Conservation (phyloP, 2,113 vertebrate species). For the Leucoraja erinaceus region DNA sequence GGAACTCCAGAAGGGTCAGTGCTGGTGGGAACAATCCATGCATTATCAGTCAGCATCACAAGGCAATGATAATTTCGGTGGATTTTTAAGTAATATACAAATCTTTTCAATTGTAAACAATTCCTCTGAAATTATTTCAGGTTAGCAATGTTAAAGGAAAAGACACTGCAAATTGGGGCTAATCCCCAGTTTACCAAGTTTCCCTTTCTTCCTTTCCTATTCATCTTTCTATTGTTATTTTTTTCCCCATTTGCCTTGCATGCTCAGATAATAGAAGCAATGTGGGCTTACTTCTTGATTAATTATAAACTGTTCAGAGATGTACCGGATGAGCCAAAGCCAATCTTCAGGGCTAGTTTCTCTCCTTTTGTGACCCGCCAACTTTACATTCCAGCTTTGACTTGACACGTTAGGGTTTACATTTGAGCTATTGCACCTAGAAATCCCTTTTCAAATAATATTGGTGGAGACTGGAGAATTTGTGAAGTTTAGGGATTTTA, state of each 20-base stretch:
- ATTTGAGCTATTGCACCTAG: background rate
- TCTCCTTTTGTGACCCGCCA: background rate
- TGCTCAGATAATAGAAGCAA: background rate
- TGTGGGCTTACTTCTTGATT: background rate
- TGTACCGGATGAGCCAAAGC: background rate
- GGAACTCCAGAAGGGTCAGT: no score
- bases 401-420: background rate
- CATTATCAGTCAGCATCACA: no score
- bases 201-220: background rate
- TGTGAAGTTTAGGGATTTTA: background rate
- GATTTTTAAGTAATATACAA: no score
- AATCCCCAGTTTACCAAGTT: background rate
- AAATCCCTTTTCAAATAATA: background rate
- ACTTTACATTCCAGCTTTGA: background rate
- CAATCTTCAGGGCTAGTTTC: background rate
- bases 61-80: no score
- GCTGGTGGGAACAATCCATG: no score
- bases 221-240: background rate
- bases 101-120: no score
- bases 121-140: no score
- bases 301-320: no score
- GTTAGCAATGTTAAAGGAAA: background rate
- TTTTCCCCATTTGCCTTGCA: background rate
- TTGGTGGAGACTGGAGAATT: background rate
- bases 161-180: background rate